Evolutionary conservation across 2,797 vertebrate genomes (phyloP), one percentile per base, ranked within the genome.

Genomic region (Kryptolebias ocellatus): DNA sequence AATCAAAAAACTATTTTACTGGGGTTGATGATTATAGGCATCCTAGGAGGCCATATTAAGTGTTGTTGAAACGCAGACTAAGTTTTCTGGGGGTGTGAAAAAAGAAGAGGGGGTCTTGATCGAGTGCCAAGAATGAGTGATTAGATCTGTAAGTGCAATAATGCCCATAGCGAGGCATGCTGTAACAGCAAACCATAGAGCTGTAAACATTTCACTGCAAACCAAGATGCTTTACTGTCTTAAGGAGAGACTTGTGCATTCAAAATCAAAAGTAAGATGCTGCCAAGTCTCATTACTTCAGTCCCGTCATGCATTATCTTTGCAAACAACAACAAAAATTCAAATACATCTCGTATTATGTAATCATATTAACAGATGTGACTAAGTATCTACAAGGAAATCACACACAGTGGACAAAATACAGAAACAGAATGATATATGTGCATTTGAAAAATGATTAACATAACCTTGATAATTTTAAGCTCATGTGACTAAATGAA

Each of bases 151-250:
- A 69, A 79, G 76, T 70, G 64, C 74, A 73, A 81, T 80, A 87
- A 88, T 88, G 80, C 86, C 31, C 60, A 70, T 10, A 51, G 76
- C 53, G 37, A 54, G 44, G 60, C 58, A 63, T 65, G 67, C 74
- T 70, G 72, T 73, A 74, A 73, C 62, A 87, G 76, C 78, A 68
- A 78, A 76, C 70, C 79, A 79, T 78, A 75, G 67, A 51, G 65
- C 64, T 84, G 74, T 91, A 92, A 92, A 92, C 79, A 90, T 89
- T 87, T 90, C 81, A 87, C 85, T 76, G 76, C 74, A 85, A 74
- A 62, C 72, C 68, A 76, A 62, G 74, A 86, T 88, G 83, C 74
- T 90, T 90, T 89, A 90, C 70, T 82, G 74, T 81, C 79, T 84
- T 74, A 50, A 50, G 47, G 18, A 50, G 76, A 70, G 70, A 80